Evolutionary conservation across 37 sponge, comb jelly and placozoan genomes (phyloP).

Genomic region (Crambe crambe): DNA sequence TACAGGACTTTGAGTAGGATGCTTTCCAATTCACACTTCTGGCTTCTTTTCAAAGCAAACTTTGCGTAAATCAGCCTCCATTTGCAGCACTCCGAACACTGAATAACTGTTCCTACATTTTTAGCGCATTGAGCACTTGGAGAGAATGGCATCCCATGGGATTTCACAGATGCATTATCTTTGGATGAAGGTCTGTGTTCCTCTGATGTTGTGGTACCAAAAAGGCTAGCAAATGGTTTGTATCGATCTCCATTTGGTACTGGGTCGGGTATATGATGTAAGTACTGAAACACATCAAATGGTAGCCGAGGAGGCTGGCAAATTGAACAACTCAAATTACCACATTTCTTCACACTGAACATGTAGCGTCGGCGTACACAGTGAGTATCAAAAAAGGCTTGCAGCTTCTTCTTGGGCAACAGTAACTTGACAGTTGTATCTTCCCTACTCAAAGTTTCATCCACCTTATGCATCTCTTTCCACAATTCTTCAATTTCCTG

Average conservation of each 20-base stretch:
- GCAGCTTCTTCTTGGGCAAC: constrained; percentile 16
- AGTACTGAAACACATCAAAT: constrained; percentile 15
- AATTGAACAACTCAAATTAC: constrained; percentile 10
- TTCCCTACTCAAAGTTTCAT: background rate
- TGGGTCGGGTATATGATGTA: constrained; percentile 53
- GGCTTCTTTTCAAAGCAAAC: constrained; percentile 26
- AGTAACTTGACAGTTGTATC: background rate
- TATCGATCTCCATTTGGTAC: constrained; percentile 38
- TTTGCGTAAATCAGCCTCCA: constrained; percentile 48
- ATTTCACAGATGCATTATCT: too few species aligned
- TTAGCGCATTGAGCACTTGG: constrained; percentile 57
- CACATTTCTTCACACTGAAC: constrained; percentile 55
- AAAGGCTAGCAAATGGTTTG: constrained; percentile 28
- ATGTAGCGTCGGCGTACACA: constrained; percentile 28
- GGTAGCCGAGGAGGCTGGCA: constrained; percentile 38
- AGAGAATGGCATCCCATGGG: constrained; percentile 48
- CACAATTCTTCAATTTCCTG: background rate
- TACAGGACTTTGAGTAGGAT: too few species aligned
- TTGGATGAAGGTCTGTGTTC: too few species aligned
- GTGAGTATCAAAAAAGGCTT: background rate
- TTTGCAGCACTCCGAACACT: constrained; percentile 37
- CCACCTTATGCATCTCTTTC: background rate
- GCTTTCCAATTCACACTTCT: constrained; percentile 25
- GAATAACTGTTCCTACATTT: constrained; percentile 27
- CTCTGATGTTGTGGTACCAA: constrained; percentile 37